Evolutionary conservation across 2,797 vertebrate species (phyloP), one percentile per base, ranked within the genome.

Genomic region (Bryconaethiops microstoma): DNA sequence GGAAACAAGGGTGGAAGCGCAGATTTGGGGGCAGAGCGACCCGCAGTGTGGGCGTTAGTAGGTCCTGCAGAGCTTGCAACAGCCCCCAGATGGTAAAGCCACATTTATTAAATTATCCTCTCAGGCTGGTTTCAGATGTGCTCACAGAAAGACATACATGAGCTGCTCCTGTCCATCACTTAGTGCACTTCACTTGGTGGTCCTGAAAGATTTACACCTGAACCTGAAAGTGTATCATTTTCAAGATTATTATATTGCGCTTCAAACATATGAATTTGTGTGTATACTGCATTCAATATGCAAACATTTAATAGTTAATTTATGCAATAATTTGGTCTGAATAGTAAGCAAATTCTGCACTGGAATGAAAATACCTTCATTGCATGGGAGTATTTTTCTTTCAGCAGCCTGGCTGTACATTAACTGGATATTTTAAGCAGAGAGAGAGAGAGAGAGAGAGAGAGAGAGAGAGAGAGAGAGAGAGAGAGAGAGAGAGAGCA

Each of bases 21-120:
- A 71, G 76, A 73, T 80, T 78, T 74, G 65, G 82, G 82, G 63
- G 64, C 80, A 63, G 65, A 54, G 74, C 74, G 82, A 87, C 80
- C 82, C 75, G 84, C 67, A 79, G 78, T 25, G 29, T 29, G 69
- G 78, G 60, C 13, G 72, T 76, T 74, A 59, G 42, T 45, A 50
- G 48, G 80, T 86, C 85, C 81, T 84, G 86, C 77, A 83, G 77
- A 64, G 74, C 75, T 85, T 80, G 82, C 83, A 76, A 72, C 60
- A 55, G 77, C 82, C 81, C 77, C 84, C 80, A 78, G 75, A 78
- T 62, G 59, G 68, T 77, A 76, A 81, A 68, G 67, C 81, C 80
- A 84, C 83, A 87, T 88, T 81, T 80, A 83, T 78, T 82, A 76
- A 84, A 76, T 35, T 60, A 70, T 80, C 62, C 67, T 79, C 64